phyloP scores from a whole-genome alignment of 2,797 vertebrate genomes.

The Arrhamphus sclerolepis region DNA sequence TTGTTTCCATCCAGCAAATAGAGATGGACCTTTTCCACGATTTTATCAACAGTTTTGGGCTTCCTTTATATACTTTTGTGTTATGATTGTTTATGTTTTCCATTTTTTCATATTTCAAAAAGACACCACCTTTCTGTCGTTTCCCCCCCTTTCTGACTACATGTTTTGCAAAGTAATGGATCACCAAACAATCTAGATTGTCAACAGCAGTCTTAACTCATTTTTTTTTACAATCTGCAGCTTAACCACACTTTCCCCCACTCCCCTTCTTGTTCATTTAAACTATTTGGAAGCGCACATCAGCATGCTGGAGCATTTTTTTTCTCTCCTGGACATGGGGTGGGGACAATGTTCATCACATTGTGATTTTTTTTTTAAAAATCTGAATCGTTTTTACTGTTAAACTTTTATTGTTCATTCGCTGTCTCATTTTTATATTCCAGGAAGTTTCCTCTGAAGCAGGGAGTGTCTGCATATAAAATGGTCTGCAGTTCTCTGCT shows the following conservation, averaged over 20 bases:
- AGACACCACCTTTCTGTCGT: constrained; percentile 10
- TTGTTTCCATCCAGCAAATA: background rate
- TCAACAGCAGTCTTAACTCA: constrained; percentile 48
- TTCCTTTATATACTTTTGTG: constrained; percentile 11
- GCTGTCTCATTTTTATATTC: constrained; percentile 99
- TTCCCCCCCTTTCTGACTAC: constrained; percentile 21
- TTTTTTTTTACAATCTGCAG: constrained; percentile 45
- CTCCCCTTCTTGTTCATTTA: constrained; percentile 46
- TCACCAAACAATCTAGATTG: constrained; percentile 52
- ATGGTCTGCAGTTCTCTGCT: constrained; percentile 99
- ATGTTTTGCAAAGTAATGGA: constrained; percentile 55
- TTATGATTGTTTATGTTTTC: constrained; percentile 17
- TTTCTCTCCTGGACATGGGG: constrained; percentile 42
- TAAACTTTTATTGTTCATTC: constrained; percentile 99
- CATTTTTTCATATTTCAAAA: constrained; percentile 34
- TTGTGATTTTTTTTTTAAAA: constrained; percentile 44
- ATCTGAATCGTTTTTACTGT: constrained; percentile 86
- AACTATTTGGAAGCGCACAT: constrained; percentile 57
- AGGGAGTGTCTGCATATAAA: constrained; percentile 99
- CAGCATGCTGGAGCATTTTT: constrained; percentile 67
- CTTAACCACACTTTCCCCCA: constrained; percentile 40
- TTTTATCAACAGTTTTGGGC: constrained; percentile 18
- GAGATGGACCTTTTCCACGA: background rate
- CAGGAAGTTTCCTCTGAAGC: constrained; percentile 99
- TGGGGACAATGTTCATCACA: background rate